Conservation (phyloP, 2,113 vertebrate genomes). For the Leptosomus discolor region DNA sequence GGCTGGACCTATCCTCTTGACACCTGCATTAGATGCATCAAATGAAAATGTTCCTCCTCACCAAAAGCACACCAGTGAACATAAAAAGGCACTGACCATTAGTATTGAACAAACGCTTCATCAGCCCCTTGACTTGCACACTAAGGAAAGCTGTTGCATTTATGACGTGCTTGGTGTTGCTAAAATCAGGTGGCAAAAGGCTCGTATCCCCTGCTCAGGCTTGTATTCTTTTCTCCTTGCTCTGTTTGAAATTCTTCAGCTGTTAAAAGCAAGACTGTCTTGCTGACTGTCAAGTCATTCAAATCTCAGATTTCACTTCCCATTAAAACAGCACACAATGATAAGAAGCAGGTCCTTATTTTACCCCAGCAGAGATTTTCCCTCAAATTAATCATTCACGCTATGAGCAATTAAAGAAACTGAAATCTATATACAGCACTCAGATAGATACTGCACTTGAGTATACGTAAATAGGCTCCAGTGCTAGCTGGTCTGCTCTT, state of each 20-base stretch:
- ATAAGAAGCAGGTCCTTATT: constrained; percentile 17
- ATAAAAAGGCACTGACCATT: not conserved
- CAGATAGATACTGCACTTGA: not conserved
- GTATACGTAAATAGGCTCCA: not conserved
- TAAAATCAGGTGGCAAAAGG: not conserved
- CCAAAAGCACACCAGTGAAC: not conserved
- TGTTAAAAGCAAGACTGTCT: not conserved
- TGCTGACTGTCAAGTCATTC: not conserved
- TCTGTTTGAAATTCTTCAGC: not conserved
- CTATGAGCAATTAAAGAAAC: not conserved
- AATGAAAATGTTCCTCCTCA: not conserved
- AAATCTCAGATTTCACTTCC: constrained; percentile 1
- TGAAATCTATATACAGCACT: not conserved
- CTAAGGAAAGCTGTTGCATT: not conserved
- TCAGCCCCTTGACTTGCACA: not conserved
- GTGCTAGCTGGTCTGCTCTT: not conserved
- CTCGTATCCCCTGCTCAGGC: not conserved
- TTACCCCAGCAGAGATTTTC: not conserved
- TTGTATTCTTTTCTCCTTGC: not conserved
- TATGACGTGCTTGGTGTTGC: not conserved
- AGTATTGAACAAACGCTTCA: accelerated
- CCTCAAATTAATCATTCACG: constrained; percentile 12
- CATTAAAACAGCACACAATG: not conserved
- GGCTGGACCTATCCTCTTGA: no score
- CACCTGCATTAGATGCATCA: no score